Evolutionary conservation across 2,797 vertebrate genomes (phyloP).

Genomic region (Sciurus carolinensis): DNA sequence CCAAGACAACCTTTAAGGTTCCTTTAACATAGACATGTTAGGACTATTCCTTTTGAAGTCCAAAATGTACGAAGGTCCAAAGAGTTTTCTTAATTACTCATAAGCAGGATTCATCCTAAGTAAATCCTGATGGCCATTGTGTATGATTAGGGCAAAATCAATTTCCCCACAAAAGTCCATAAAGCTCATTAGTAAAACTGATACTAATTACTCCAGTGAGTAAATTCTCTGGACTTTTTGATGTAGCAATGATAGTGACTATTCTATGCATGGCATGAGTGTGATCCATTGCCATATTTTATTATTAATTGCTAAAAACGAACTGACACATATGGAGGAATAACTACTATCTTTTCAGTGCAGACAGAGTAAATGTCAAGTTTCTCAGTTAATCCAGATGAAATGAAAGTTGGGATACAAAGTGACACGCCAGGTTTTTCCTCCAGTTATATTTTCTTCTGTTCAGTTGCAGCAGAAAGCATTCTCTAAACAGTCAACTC

Average conservation of each 20-base stretch:
- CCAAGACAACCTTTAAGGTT: not conserved
- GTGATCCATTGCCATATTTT: slow-evolving; percentile 36
- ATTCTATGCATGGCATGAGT: slow-evolving; percentile 15
- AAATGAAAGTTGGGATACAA: slow-evolving; percentile 58
- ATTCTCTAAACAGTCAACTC: not conserved
- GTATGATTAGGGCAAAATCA: not conserved
- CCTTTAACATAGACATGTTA: not conserved
- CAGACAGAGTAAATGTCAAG: slow-evolving; percentile 66
- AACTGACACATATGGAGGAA: slow-evolving; percentile 35
- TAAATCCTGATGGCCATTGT: slow-evolving; percentile 35
- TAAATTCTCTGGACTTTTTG: not conserved
- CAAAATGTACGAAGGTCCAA: slow-evolving; percentile 10
- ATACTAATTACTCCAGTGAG: not conserved
- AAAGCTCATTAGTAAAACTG: not conserved
- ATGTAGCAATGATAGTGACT: not conserved
- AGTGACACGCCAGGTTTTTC: slow-evolving; percentile 36
- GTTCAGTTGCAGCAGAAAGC: slow-evolving; percentile 7
- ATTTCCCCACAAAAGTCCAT: not conserved
- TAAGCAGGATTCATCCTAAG: not conserved
- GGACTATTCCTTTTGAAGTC: not conserved
- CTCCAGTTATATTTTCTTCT: slow-evolving; percentile 23
- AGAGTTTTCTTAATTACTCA: not conserved
- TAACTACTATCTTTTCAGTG: slow-evolving; percentile 34
- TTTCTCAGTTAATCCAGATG: slow-evolving; percentile 65
- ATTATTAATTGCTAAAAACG: slow-evolving; percentile 66